Base-by-base conservation (phyloP, 2,113 vertebrate species). In the Rutilus rutilus region DNA sequence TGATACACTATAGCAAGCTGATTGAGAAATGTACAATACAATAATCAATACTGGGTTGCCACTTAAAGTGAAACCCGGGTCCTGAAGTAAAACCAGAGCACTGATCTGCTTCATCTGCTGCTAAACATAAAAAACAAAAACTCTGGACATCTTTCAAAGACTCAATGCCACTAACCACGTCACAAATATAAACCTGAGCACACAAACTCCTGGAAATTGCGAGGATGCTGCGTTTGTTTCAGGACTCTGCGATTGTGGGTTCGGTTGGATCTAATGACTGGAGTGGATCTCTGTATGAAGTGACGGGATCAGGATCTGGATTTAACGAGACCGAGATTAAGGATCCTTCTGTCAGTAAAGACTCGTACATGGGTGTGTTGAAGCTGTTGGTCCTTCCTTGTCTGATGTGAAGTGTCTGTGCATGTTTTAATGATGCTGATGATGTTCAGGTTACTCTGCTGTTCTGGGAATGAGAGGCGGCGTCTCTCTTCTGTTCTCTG, bases 381-480 rank as follows among this genome's bases (percentile, higher is more conserved):
- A 11, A 11, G 78, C 5, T 10, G 17, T n/a, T 42, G 42, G 8
- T 17, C 21, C 25, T 45, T 15, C 27, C n/a, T 8, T 52, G 45
- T 15, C n/a, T 76, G 14, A 52, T 36, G 25, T 71, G 45, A n/a
- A 21, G 45, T 17, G 65, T 23, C 15, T 69, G 17, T 82, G 64
- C 7, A 1, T 57, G 11, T 83, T 52, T 57, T 27, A 33, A 47
- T 54, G 50, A 57, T 0, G 64, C 42, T 9, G 25, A 57, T 71
- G 47, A 12, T 85, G 27, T 85, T 86, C 86, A 95, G 95, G 95
- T 86, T 95, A 95, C 84, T 92, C 93, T 6, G 5, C 92, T 33
- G 86, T 91, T 77, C 91, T 91, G 74, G 95, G 94, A 71, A 36
- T 87, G 85, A 93, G 47, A 69, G 86, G 14, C 2, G 30, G 78